Conservation (phyloP, 1,140 invertebrate species). For the Achroia grisella region DNA sequence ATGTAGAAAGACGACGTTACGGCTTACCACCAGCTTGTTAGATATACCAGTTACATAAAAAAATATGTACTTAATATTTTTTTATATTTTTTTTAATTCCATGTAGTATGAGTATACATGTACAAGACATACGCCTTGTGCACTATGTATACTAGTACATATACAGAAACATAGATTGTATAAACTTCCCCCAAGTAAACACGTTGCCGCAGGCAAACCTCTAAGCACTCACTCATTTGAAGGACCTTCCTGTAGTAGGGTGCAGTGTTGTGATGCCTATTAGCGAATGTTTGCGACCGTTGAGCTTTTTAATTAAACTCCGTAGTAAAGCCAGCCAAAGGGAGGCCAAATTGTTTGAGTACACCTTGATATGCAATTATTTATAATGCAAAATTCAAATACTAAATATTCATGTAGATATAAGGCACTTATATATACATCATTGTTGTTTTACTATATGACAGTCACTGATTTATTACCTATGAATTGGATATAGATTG, state of each 20-base stretch:
- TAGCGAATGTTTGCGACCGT: slow-evolving; percentile 38
- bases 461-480: no score
- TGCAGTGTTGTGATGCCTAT: slow-evolving; percentile 50
- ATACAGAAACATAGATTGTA: background rate
- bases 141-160: no score
- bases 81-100: no score
- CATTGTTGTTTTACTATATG: no score
- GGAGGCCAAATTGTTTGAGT: slow-evolving; percentile 23
- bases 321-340: slow-evolving; percentile 26
- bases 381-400: slow-evolving; percentile 10
- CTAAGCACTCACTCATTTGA: slow-evolving; percentile 32
- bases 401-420: slow-evolving; percentile 10
- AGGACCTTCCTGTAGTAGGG: slow-evolving; percentile 18
- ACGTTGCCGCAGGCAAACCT: slow-evolving; percentile 26
- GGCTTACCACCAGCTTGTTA: no score
- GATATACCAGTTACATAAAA: no score
- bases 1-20: no score
- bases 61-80: no score
- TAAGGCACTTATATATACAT: no score
- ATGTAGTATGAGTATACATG: no score
- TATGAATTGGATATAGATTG: no score
- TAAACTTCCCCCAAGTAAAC: slow-evolving; percentile 20
- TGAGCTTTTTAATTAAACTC: slow-evolving; percentile 61
- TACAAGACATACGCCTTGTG: no score
- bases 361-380: slow-evolving; percentile 21